These are phyloP conservation scores for Oscheius sp. DNA, from an alignment of 2,888 invertebrate species.

Conservation along the genomic window DNA sequence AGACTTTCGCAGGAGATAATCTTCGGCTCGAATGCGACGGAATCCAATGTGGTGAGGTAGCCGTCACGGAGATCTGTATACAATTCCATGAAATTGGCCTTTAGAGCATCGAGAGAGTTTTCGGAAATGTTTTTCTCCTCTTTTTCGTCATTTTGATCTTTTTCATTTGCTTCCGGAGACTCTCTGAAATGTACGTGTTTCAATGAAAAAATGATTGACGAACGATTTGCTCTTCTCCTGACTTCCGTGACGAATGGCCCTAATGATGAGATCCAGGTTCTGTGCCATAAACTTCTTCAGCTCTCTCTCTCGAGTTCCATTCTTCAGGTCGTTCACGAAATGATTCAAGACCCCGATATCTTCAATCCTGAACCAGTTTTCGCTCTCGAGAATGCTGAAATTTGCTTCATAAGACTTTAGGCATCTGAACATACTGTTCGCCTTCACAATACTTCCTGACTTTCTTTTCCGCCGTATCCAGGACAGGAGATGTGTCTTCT, in stretches of 20 bases:
- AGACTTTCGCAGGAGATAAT: conserved; percentile 31
- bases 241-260: conserved; percentile 7
- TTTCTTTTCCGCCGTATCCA: neutral
- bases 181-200: neutral
- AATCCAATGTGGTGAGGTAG: conserved; percentile 29
- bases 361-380: conserved; percentile 34
- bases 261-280: conserved; percentile 14
- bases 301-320: conserved; percentile 30
- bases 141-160: conserved; percentile 11
- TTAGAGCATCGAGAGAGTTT: conserved; percentile 17
- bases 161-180: neutral
- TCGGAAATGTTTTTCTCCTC: conserved; percentile 21
- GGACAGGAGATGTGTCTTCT: neutral
- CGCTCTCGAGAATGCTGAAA: conserved; percentile 10
- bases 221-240: conserved; percentile 21
- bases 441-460: no score
- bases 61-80: conserved; percentile 21
- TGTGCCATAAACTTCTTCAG: conserved; percentile 33
- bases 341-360: conserved; percentile 12
- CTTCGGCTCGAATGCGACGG: conserved; percentile 19
- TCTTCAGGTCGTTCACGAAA: conserved; percentile 18
- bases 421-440: neutral
- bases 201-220: neutral
- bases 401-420: neutral
- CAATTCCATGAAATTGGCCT: neutral